phyloP scores from a whole-genome alignment of 1,140 invertebrate genomes.

The Drosophila seguyi region DNA sequence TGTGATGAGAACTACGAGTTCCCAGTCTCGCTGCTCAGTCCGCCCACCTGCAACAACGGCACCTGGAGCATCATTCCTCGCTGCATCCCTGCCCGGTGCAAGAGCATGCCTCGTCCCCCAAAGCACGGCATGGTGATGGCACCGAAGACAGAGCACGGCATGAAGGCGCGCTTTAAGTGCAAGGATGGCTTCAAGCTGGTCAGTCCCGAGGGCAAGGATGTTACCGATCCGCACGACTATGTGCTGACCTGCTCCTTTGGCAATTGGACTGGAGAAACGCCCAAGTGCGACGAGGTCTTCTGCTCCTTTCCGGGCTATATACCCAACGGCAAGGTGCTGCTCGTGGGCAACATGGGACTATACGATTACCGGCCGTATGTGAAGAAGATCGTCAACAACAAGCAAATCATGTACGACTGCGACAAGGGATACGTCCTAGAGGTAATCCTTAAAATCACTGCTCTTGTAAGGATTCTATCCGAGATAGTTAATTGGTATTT shows the following conservation, averaged over 20 bases:
- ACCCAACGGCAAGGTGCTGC: constrained; percentile 94
- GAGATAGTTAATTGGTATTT: not conserved
- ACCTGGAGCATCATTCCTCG: constrained; percentile 97
- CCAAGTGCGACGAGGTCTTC: constrained; percentile 95
- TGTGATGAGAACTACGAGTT: constrained; percentile 96
- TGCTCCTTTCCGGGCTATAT: constrained; percentile 97
- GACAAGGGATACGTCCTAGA: constrained; percentile 94
- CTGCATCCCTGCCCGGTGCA: constrained; percentile 96
- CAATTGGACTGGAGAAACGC: constrained; percentile 95
- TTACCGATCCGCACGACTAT: constrained; percentile 86
- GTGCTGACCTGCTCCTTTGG: constrained; percentile 95
- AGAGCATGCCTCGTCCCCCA: constrained; percentile 93
- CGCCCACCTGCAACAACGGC: constrained; percentile 94
- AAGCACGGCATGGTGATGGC: constrained; percentile 97
- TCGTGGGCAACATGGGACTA: constrained; percentile 98
- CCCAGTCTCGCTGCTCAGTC: constrained; percentile 76
- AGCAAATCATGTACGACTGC: constrained; percentile 98
- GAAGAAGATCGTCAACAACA: constrained; percentile 95
- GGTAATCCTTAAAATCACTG: constrained; percentile 78
- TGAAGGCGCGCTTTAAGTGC: constrained; percentile 96
- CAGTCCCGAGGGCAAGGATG: constrained; percentile 87
- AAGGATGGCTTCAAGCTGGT: constrained; percentile 94
- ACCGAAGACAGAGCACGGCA: constrained; percentile 97
- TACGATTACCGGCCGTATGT: constrained; percentile 99
- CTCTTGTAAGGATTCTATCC: not conserved